Percentiles rank a stretch among this genome's conserved stretches.
Conservation (phyloP, 2,113 vertebrate genomes). For the Megaleporinus macrocephalus region DNA sequence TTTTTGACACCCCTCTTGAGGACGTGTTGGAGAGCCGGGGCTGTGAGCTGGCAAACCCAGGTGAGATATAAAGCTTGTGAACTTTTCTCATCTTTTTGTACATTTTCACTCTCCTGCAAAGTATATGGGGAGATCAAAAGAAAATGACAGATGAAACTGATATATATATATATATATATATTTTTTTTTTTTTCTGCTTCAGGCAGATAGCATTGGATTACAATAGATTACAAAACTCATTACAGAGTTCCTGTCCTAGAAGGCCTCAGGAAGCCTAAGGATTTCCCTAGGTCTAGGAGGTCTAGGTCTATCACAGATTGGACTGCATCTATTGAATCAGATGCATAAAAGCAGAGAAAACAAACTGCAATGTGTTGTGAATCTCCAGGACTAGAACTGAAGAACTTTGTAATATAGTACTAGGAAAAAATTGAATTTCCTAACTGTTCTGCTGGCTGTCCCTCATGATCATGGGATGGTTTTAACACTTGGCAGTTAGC, state of each 20-base stretch:
- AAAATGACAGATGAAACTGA: neutral
- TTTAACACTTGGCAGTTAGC: conserved; percentile 35
- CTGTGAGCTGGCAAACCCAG: conserved; percentile 78
- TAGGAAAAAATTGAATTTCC: conserved; percentile 11
- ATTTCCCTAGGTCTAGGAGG: no score
- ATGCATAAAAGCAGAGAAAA: conserved; percentile 10
- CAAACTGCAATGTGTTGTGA: neutral
- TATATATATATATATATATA: no score
- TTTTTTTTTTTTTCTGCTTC: neutral
- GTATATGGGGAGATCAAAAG: neutral
- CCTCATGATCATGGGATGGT: conserved; percentile 14
- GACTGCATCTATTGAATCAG: neutral
- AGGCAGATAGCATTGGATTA: no score
- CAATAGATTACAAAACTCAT: neutral
- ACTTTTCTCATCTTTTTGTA: conserved; percentile 27
- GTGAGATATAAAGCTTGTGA: conserved; percentile 63
- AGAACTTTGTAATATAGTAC: neutral
- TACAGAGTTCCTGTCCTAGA: neutral
- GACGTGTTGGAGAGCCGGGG: conserved; percentile 81
- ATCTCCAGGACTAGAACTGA: conserved; percentile 3
- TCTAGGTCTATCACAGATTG: no score
- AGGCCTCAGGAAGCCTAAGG: no score
- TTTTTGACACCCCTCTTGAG: conserved; percentile 81
- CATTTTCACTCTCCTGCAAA: conserved; percentile 17
- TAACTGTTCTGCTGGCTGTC: conserved; percentile 17